Evolutionary conservation across 2,888 invertebrate genomes (phyloP).

Genomic region (Epistrophe eligans): DNA sequence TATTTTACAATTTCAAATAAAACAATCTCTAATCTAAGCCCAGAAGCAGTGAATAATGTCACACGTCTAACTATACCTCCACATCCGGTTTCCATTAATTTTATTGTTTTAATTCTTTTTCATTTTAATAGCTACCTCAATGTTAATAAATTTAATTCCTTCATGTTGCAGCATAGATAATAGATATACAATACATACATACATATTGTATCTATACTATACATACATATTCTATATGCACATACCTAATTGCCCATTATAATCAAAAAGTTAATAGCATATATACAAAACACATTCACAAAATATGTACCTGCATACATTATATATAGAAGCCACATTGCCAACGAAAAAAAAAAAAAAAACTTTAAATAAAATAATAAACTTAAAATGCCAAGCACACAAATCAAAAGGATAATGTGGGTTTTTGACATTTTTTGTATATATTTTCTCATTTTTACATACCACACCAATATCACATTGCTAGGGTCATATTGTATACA

Average conservation of each 20-base stretch:
- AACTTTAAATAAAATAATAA: constrained; percentile 12
- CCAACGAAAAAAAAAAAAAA: not conserved
- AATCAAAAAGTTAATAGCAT: constrained; percentile 1
- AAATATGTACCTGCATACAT: too few relatives aligned
- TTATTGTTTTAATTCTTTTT: not conserved
- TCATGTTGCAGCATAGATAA: not conserved
- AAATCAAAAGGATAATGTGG: constrained; percentile 60
- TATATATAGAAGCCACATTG: not conserved
- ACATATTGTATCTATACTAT: too few relatives aligned
- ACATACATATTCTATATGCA: too few relatives aligned
- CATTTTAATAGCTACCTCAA: constrained; percentile 1
- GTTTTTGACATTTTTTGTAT: constrained; percentile 65
- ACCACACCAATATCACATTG: not conserved
- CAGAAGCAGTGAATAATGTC: not conserved
- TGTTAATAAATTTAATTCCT: not conserved
- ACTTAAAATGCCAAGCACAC: constrained; percentile 55
- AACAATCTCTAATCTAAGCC: not conserved
- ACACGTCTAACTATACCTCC: not conserved
- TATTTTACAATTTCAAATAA: not conserved
- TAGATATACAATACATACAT: not conserved
- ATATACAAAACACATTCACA: not conserved
- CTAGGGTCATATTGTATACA: not conserved
- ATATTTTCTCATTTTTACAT: not conserved
- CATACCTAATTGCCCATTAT: not conserved
- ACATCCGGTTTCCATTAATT: not conserved